Base-by-base conservation (phyloP, 2,888 invertebrate genomes). In the Busseola fusca region DNA sequence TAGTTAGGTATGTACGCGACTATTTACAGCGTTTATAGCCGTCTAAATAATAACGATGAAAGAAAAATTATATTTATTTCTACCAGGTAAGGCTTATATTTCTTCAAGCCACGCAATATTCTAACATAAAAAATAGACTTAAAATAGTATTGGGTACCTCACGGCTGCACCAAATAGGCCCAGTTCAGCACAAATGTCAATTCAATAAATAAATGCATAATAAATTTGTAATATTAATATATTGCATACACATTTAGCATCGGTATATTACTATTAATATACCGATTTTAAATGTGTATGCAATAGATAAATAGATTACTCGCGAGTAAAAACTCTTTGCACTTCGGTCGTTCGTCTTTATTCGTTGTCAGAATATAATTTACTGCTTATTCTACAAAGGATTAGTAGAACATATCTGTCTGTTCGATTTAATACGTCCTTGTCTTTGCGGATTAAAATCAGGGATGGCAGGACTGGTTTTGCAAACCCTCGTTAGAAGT, bases 341-440 rank as follows among this genome's bases (percentile, higher is more conserved):
- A 25, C 56, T 48, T 42, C 18, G 40, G 21, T 69, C 65, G 68
- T 68, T 48, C 30, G 27, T 76, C 81, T 80, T 79, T 70, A 68
- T 64, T 66, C 56, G 63, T 66, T 80, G 73, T 69, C 73, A 69
- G 69, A 69, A 62, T 69, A 69, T 80, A 69, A 72, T 81, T 81
- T 80, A 21, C 77, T 64, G 56, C 66, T 67, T 67, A 73, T 79
- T 64, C 73, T 10, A 52, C 37, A 69, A 80, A 81, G 71, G 80
- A 75, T 80, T 78, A 78, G 50, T 66, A 58, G 54, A 62, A 71
- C 69, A 54, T 74, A 81, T 78, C 81, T 67, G 66, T 78, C 66
- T 69, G n/a, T 58, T 57, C 12, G 56, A 78, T 80, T 68, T 74
- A 58, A 64, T 68, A 56, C 27, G 56, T 74, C 65, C 69, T 79